Conservation (phyloP, 2,797 vertebrate genomes). For the Amblyraja radiata region DNA sequence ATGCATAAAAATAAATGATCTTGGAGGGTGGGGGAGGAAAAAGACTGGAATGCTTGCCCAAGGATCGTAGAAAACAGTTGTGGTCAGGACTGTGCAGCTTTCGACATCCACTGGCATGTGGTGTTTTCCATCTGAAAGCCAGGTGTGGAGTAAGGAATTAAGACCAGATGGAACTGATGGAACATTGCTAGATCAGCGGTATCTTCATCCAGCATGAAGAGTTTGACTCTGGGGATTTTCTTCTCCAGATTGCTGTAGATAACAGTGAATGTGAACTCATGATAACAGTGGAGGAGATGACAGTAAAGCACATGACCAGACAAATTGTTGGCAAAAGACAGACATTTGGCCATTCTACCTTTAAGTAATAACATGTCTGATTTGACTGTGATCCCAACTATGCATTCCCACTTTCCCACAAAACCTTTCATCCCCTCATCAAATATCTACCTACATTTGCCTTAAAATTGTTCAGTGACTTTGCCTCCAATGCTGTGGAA, state of each 20-base stretch:
- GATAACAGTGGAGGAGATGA: not conserved
- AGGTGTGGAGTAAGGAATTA: slow-evolving; percentile 15
- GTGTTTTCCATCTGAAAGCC: slow-evolving; percentile 9
- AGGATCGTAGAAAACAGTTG: not conserved
- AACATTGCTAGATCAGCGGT: not conserved
- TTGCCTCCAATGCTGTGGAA: too few relatives aligned
- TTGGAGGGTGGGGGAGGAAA: not conserved
- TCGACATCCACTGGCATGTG: not conserved
- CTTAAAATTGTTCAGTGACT: too few relatives aligned
- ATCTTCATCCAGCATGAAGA: not conserved
- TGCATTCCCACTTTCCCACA: too few relatives aligned
- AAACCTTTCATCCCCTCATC: too few relatives aligned
- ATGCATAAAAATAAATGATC: too few relatives aligned
- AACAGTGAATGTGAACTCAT: not conserved
- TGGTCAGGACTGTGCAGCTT: not conserved
- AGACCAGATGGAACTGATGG: not conserved
- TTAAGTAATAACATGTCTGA: too few relatives aligned
- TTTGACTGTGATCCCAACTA: too few relatives aligned
- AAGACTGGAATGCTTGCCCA: not conserved
- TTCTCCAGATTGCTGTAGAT: not conserved
- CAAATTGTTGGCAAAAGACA: too few relatives aligned
- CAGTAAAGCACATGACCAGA: not conserved
- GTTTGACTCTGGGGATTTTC: not conserved
- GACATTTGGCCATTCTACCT: too few relatives aligned
- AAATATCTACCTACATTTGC: too few relatives aligned